Evolutionary conservation across 1,140 invertebrate species (phyloP), one percentile per base, ranked within the genome.

Genomic region (Pseudomyrmex sp.): DNA sequence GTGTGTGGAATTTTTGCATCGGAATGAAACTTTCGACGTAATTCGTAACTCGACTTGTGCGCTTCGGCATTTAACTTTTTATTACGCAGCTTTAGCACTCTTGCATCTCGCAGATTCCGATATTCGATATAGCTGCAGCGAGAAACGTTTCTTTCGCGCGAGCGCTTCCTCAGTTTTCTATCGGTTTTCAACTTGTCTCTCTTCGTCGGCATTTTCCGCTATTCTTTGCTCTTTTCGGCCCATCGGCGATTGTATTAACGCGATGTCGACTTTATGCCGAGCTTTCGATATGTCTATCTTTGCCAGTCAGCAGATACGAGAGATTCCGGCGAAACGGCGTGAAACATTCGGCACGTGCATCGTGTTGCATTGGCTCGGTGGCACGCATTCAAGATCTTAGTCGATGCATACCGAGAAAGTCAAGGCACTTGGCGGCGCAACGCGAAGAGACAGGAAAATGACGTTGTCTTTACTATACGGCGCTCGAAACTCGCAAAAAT

Each of bases 231-330:
- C 66, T 12, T 10, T 61, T 12, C 35, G 35, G 35, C 35, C 50
- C 50, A 13, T 26, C 35, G 35, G 10, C 65, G 8, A 61, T 72
- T 61, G 54, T 80, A 80, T 72, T 72, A 72, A 72, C 56, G 76
- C 54, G 56, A 72, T 72, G 54, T 80, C 66, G 76, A 79, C 74
- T 77, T 77, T 77, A 20, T 58, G 65, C 76, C 76, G 65, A 58
- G 76, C 76, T 79, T 58, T 72, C 66, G 66, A 80, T 72, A 50
- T 80, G 59, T 72, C 46, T 35, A 70, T n/a, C 56, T 72, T 72
- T 44, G 44, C 20, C 54, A 48, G 52, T 70, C 52, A 58, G 54
- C 76, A 70, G 35, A 48, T 70, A 70, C 26, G 54, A 79, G 76
- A 77, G 62, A 77, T 77, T 50, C 20, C 4, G 65, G 26, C 1